Evolutionary conservation across 2,888 invertebrate genomes (phyloP), one percentile per base, ranked within the genome.

Genomic region (Pyralis farinalis): DNA sequence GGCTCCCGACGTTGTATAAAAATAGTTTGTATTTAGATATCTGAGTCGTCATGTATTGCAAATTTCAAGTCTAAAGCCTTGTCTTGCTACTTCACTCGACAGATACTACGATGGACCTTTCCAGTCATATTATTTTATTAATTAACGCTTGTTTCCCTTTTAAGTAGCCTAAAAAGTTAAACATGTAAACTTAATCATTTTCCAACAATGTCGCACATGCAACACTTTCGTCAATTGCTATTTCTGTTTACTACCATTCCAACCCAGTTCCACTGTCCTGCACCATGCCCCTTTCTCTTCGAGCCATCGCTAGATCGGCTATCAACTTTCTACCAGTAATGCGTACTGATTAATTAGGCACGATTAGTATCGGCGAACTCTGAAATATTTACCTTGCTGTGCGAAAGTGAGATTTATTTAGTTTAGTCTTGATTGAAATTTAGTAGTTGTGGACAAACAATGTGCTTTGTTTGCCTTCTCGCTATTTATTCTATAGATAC

Each of bases 281-380:
- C 63, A 63, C 69, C 71, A 63, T 61, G 65, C 71, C 69, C 83
- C 85, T 84, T 84, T 85, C 85, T 84, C 83, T 79, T 74, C 62
- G 59, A 65, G 63, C 69, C 64, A 63, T 55, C 51, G 55, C 61
- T 64, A 68, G 63, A 69, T 70, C 58, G 58, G 60, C 62, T 64
- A 70, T 75, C 70, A 53, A 72, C 86, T 87, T 87, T 86, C 86
- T 85, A 83, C 65, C 63, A 60, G 68, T 73, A 80, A 80, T 78
- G 76, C 83, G 79, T 75, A 78, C 75, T 74, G 84, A 85, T 87
- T 85, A 86, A 87, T 87, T 84, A 81, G 76, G 69, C 70, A 73
- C 80, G 84, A 84, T 85, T 79, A 71, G 60, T 71, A 71, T 70
- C 57, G 16, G 55, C 57, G 63, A 76, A 71, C 71, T 72, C 67